Evolutionary conservation across 2,797 vertebrate species (phyloP).

Genomic region (Phoxinus dragarum): DNA sequence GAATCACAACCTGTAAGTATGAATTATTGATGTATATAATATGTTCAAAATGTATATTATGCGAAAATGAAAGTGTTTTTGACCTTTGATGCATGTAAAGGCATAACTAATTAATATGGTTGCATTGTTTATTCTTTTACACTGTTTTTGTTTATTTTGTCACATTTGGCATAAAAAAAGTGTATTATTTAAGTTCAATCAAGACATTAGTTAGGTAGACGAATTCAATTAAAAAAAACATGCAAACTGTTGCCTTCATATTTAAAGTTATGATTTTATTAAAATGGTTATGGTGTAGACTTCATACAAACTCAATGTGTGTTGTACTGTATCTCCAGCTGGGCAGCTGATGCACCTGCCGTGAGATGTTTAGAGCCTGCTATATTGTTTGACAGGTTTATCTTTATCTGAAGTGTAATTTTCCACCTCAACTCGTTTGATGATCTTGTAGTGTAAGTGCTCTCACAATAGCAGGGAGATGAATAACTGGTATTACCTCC

Average conservation of each 20-base stretch:
- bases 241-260: not conserved
- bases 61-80: too few species aligned
- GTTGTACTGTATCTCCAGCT: not conserved
- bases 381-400: slow-evolving; percentile 34
- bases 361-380: slow-evolving; percentile 21
- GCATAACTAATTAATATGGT: not conserved
- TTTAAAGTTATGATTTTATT: not conserved
- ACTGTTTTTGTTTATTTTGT: not conserved
- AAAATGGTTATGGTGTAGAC: not conserved
- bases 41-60: too few species aligned
- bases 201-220: not conserved
- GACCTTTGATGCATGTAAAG: not conserved
- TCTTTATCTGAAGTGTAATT: slow-evolving; percentile 30
- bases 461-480: slow-evolving; percentile 20
- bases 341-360: not conserved
- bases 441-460: slow-evolving; percentile 23
- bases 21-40: too few species aligned
- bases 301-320: not conserved
- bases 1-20: too few species aligned
- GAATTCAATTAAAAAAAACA: not conserved
- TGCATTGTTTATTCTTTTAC: not conserved
- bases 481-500: slow-evolving; percentile 15
- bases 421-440: slow-evolving; percentile 20
- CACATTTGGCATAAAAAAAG: not conserved
- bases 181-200: not conserved